Conservation (phyloP, 1,140 invertebrate genomes). For the Bactericera cockerelli region DNA sequence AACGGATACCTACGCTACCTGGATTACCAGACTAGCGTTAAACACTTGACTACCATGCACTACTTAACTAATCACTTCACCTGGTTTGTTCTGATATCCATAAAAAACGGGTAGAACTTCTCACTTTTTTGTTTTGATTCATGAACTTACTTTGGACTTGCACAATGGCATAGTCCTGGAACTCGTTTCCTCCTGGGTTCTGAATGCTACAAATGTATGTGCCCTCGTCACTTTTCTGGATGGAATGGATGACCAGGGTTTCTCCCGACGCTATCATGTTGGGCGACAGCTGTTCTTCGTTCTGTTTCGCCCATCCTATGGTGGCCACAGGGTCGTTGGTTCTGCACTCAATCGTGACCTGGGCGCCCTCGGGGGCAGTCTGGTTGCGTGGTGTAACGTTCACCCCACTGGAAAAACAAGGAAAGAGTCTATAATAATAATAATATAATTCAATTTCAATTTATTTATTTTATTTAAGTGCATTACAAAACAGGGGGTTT, state of each 20-base stretch:
- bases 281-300: neutral
- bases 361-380: neutral
- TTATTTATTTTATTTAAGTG: neutral
- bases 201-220: conserved; percentile 37
- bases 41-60: no score
- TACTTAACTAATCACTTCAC: no score
- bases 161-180: conserved; percentile 50
- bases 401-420: conserved; percentile 21
- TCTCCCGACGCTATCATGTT: neutral
- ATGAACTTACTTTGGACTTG: conserved; percentile 80
- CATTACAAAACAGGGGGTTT: neutral
- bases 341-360: neutral
- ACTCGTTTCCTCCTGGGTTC: conserved; percentile 32
- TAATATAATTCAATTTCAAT: neutral
- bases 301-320: neutral
- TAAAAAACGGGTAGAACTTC: no score
- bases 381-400: neutral
- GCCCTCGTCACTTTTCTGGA: conserved; percentile 30
- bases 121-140: no score
- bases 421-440: no score
- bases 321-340: neutral
- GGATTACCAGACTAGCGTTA: no score
- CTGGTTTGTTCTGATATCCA: no score
- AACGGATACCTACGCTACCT: no score
- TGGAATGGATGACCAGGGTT: conserved; percentile 29